A percentile compares a stretch with the other conserved stretches of the same genome.
Conservation (phyloP, 2,113 vertebrate species). For the Ptilorrhoa leucosticta region DNA sequence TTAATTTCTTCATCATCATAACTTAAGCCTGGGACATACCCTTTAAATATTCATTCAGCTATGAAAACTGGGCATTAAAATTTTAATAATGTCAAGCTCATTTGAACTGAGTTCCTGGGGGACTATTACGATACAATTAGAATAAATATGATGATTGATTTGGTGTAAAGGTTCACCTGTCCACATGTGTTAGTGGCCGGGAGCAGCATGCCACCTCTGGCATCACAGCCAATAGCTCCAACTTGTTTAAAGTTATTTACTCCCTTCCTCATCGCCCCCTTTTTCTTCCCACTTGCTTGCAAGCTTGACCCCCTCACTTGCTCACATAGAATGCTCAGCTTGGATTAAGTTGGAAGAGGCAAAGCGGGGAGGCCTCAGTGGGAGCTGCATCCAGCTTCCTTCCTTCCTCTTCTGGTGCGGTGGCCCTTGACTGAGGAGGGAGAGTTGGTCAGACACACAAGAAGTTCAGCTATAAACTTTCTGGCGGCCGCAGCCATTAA, state of each 20-base stretch:
- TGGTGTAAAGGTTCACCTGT: constrained; percentile 74
- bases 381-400: neutral
- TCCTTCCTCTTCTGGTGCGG: neutral
- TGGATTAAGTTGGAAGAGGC: neutral
- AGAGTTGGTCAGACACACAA: neutral
- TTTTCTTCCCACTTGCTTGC: neutral
- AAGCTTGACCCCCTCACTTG: neutral
- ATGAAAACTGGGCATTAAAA: constrained; percentile 88
- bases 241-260: constrained; percentile 47
- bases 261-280: neutral
- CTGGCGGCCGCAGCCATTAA: neutral
- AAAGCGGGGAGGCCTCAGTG: neutral
- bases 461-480: constrained; percentile 38
- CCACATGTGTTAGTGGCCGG: constrained; percentile 42
- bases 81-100: constrained; percentile 89
- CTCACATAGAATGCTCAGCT: neutral
- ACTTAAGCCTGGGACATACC: constrained; percentile 81
- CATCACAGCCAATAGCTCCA: neutral
- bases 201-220: constrained; percentile 23
- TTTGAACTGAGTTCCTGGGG: constrained; percentile 82
- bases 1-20: constrained; percentile 87
- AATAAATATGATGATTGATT: constrained; percentile 85
- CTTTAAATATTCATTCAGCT: constrained; percentile 90
- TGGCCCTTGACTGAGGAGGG: neutral
- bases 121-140: constrained; percentile 84